phyloP scores from a whole-genome alignment of 2,888 invertebrate species.

The Thecocarcelia acutangulata region DNA sequence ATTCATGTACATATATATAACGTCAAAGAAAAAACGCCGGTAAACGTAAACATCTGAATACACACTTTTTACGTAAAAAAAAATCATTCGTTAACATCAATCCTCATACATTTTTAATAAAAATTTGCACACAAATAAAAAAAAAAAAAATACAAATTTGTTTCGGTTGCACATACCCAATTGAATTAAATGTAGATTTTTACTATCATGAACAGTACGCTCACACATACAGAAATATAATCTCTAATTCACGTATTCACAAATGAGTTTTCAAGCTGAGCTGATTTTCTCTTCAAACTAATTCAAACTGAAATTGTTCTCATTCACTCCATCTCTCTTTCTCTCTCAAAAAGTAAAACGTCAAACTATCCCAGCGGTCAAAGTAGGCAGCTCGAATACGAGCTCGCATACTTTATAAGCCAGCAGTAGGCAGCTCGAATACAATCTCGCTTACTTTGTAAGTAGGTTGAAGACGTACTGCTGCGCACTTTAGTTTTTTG shows the following conservation, averaged over 20 bases:
- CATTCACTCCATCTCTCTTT: too few relatives aligned
- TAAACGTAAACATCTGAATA: constrained; percentile 53
- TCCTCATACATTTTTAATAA: constrained; percentile 13
- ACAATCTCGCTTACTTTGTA: too few relatives aligned
- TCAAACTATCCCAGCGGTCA: too few relatives aligned
- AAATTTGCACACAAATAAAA: constrained; percentile 20
- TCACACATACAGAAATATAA: constrained; percentile 41
- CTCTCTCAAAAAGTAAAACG: too few relatives aligned
- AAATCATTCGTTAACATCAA: constrained; percentile 27
- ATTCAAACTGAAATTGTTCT: too few relatives aligned
- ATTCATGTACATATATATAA: not conserved
- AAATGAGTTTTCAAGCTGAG: too few relatives aligned
- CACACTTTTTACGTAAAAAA: constrained; percentile 38
- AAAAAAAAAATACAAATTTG: constrained; percentile 36
- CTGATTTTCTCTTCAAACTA: too few relatives aligned
- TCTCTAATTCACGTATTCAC: constrained; percentile 20
- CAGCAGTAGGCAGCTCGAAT: too few relatives aligned
- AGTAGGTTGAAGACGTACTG: too few relatives aligned
- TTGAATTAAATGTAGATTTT: constrained; percentile 64
- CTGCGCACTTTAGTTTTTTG: too few relatives aligned
- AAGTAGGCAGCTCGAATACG: too few relatives aligned
- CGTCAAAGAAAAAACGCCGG: constrained; percentile 52
- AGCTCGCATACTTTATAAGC: too few relatives aligned
- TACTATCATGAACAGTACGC: constrained; percentile 42
- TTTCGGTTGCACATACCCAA: constrained; percentile 61